A percentile compares a stretch with the other conserved stretches of the same genome.
phyloP scores from a whole-genome alignment of 2,113 vertebrate species.

The Scophthalmus maximus region DNA sequence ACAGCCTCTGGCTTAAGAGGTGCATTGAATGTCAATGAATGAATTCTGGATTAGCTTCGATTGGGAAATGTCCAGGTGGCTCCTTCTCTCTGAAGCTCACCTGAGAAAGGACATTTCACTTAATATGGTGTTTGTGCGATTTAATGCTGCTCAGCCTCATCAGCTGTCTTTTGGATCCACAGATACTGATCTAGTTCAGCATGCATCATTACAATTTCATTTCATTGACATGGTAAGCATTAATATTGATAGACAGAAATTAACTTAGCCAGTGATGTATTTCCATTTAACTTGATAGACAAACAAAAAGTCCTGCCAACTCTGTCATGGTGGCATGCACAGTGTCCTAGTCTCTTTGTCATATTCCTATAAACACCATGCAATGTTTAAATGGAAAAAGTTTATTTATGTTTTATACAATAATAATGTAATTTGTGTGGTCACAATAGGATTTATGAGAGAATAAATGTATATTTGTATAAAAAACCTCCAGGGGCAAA shows the following conservation, averaged over 20 bases:
- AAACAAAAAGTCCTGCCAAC: not conserved
- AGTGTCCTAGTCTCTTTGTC: not conserved
- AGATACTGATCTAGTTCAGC: not conserved
- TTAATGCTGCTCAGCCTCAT: constrained; percentile 6
- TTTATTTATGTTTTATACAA: not conserved
- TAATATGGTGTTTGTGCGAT: not conserved
- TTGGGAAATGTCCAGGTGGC: not conserved
- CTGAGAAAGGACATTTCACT: not conserved
- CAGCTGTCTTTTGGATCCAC: constrained; percentile 14
- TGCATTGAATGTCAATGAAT: too few relatives aligned
- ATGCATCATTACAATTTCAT: not conserved
- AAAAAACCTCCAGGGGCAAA: not conserved
- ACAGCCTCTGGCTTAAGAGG: too few relatives aligned
- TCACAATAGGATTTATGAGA: not conserved
- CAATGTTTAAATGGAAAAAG: not conserved
- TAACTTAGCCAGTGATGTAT: not conserved
- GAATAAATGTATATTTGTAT: constrained; percentile 1
- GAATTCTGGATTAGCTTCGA: not conserved
- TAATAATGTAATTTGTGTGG: not conserved
- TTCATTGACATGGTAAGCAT: not conserved
- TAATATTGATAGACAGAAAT: not conserved
- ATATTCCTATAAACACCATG: not conserved
- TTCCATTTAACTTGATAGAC: constrained; percentile 10
- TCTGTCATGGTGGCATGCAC: not conserved
- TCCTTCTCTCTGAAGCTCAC: too few relatives aligned